Conservation (phyloP, 2,888 invertebrate species). For the Bellardia bayeri region DNA sequence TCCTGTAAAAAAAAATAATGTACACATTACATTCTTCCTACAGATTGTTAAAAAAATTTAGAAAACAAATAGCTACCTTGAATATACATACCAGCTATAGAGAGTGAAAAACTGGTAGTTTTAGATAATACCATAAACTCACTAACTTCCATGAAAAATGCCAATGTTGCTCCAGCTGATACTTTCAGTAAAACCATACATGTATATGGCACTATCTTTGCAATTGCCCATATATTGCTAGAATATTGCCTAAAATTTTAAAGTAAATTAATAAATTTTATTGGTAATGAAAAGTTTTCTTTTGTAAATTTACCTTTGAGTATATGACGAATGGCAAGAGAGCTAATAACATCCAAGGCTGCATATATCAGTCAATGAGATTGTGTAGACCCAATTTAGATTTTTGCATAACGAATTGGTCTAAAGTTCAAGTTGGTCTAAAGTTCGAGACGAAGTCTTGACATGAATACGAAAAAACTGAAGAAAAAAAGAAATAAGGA, state of each 20-base stretch:
- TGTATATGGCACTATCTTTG: conserved; percentile 81
- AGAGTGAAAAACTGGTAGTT: conserved; percentile 98
- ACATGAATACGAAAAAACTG: no score
- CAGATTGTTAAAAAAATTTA: background rate
- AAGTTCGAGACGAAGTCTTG: no score
- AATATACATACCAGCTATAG: conserved; percentile 98
- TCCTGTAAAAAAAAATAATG: conserved; percentile 87
- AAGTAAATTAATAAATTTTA: background rate
- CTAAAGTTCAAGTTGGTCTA: no score
- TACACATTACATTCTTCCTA: background rate
- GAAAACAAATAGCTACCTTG: conserved; percentile 88
- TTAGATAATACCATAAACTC: conserved; percentile 97
- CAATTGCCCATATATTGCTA: conserved; percentile 52
- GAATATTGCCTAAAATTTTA: conserved; percentile 75
- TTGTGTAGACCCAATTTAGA: conserved; percentile 94
- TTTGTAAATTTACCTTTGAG: conserved; percentile 91
- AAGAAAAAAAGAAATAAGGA: no score
- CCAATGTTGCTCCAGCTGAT: conserved; percentile 92
- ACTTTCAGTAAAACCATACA: conserved; percentile 86
- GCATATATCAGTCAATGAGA: conserved; percentile 98
- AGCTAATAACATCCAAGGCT: conserved; percentile 98
- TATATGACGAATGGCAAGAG: conserved; percentile 93
- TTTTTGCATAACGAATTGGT: conserved; percentile 97
- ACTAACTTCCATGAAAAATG: conserved; percentile 96
- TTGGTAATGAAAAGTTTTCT: background rate